These are phyloP conservation scores for Microhierax caerulescens DNA, from an alignment of 2,797 vertebrate species.

Conservation along the genomic window DNA sequence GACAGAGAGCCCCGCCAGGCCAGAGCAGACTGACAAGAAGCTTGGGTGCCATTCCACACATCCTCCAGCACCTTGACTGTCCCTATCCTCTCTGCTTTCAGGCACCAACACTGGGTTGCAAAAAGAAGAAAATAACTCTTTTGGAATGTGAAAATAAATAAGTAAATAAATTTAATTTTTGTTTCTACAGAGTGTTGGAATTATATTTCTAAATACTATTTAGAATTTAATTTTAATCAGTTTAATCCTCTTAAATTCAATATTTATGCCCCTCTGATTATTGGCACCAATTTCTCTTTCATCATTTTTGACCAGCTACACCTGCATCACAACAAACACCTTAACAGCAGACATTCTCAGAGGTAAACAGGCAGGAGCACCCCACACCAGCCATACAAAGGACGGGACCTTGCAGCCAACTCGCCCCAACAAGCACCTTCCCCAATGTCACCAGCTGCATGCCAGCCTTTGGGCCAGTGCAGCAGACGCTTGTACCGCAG, in stretches of 20 bases:
- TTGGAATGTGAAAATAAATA: background rate
- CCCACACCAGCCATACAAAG: fast-evolving
- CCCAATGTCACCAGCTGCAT: fast-evolving
- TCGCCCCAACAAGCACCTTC: background rate
- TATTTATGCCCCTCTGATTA: background rate
- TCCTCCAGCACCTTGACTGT: background rate
- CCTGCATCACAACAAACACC: background rate
- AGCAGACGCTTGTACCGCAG: fast-evolving
- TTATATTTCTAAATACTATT: background rate
- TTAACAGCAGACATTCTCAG: fast-evolving
- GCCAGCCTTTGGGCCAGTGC: background rate
- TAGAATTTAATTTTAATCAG: background rate
- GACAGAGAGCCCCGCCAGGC: too few relatives aligned
- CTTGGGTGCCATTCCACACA: background rate
- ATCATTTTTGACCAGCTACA: background rate
- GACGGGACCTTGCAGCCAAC: background rate
- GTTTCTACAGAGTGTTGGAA: background rate
- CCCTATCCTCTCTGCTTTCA: background rate
- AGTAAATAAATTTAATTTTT: too few relatives aligned
- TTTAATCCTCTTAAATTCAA: background rate
- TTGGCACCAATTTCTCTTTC: background rate
- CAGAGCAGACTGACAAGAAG: fast-evolving
- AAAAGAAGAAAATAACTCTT: background rate
- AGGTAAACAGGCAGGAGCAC: background rate
- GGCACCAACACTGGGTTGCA: background rate